Conservation (phyloP, 2,113 vertebrate species). For the Pomatorhinus ruficollis region DNA sequence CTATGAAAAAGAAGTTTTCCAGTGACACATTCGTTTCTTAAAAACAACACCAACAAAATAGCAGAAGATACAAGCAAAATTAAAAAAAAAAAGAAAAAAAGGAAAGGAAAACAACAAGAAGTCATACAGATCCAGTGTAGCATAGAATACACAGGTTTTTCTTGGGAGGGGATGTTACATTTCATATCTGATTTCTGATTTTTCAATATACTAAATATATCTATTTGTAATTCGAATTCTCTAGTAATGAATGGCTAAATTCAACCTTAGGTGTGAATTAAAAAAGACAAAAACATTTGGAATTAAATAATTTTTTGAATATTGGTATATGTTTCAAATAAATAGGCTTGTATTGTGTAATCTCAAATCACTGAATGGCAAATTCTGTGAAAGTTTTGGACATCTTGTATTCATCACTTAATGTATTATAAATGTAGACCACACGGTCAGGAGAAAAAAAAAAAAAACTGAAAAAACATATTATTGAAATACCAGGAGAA, state of each 20-base stretch:
- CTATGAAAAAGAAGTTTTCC: fast-evolving
- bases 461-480: background rate
- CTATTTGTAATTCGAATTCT: background rate
- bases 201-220: background rate
- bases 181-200: background rate
- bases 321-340: background rate
- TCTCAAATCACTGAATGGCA: background rate
- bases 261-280: background rate
- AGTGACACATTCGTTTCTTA: background rate
- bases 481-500: background rate
- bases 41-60: background rate
- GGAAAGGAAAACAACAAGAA: background rate
- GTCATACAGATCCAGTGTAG: background rate
- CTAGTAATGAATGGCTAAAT: background rate
- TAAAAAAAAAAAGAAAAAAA: no score
- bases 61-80: background rate
- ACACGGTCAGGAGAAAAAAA: background rate
- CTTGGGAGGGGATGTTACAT: background rate
- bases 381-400: background rate
- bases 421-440: background rate
- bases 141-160: fast-evolving
- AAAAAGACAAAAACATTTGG: background rate
- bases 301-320: background rate
- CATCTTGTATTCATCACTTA: background rate
- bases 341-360: background rate